Evolutionary conservation across 2,113 vertebrate species (phyloP), one percentile per base, ranked within the genome.

Genomic region (Tursiops truncatus): DNA sequence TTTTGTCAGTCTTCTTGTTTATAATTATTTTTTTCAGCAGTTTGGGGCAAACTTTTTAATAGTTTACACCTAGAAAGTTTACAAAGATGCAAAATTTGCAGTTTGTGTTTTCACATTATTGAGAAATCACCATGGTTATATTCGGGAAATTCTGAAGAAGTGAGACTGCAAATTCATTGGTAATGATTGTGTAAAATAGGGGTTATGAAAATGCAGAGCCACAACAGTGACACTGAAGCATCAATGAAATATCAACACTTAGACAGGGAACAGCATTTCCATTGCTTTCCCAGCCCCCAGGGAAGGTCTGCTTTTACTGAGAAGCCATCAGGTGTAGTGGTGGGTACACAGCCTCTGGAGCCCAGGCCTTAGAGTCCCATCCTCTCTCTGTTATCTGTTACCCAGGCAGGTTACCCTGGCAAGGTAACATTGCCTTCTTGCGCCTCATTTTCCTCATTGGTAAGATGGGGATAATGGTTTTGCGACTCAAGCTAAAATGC

Each of bases 1-100:
- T 65, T 94, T 81, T 53, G 53, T 81, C 76, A 74, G 20, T 86
- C 8, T 76, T 79, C 18, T 87, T 84, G n/a, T 82, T 84, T 89
- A 41, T 65, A 89, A 95, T 92, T 58, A 80, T 56, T 91, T 86
- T 89, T 67, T 67, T 76, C 58, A 56, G 4, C 93, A 3, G 31
- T 53, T 89, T 94, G 47, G 58, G 21, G 28, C 8, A 94, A 44
- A 67, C 11, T 60, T 67, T 77, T 85, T 8, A 63, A 68, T 91
- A 80, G 44, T 67, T 94, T 86, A 80, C 23, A 70, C 85, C 28
- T 53, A 33, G 10, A 25, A 68, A 86, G 36, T 86, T 93, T 67
- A 44, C 6, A 68, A 85, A 97, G 65, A 70, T 56, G 65, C 9
- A 44, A 71, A 83, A 70, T 41, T 70, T 82, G 20, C 31, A 62